Evolutionary conservation across 2,113 vertebrate genomes (phyloP), one percentile per base, ranked within the genome.

Genomic region (Nothoprocta perdicaria): DNA sequence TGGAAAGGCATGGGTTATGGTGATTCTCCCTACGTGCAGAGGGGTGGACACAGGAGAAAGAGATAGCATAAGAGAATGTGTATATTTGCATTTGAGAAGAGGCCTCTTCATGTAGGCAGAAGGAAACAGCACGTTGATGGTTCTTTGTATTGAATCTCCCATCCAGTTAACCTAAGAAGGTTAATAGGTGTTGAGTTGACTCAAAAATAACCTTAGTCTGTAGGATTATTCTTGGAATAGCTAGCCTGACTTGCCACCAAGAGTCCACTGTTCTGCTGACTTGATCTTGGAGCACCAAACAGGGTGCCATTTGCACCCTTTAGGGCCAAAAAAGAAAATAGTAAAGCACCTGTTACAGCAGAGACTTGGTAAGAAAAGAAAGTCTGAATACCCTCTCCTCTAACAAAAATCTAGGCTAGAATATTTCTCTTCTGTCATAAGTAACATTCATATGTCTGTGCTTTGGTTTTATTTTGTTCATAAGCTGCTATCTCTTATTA

Each of bases 61-160:
- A 17, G 21, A 57, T 24, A 46, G 13, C 0, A 1, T 18, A 29
- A 62, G 31, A 35, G n/a, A 9, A 31, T 18, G 9, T 17, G 15
- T 18, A 10, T 31, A 26, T 2, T 3, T 1, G 2, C 2, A 9
- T 18, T 19, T 27, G 31, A 31, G 23, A 0, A 2, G 13, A 21
- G 12, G 6, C 5, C 14, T 33, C 41, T 43, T 50, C 33, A 40
- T 15, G 53, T 17, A 15, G 48, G 22, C 8, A 48, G 18, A 48
- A 48, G 19, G 22, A 48, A 46, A 46, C 45, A 46, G 71, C 52
- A 79, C 26, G 2, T 9, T 7, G 63, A 6, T 4, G n/a, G 17
- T 6, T 63, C 61, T 19, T 18, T 8, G n/a, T 21, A n/a, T 40
- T 1, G 4, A 43, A 41, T 61, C 62, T 60, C 11, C 67, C 53